Evolutionary conservation across 2,113 vertebrate species (phyloP).

Genomic region (Emydura subglobosa): DNA sequence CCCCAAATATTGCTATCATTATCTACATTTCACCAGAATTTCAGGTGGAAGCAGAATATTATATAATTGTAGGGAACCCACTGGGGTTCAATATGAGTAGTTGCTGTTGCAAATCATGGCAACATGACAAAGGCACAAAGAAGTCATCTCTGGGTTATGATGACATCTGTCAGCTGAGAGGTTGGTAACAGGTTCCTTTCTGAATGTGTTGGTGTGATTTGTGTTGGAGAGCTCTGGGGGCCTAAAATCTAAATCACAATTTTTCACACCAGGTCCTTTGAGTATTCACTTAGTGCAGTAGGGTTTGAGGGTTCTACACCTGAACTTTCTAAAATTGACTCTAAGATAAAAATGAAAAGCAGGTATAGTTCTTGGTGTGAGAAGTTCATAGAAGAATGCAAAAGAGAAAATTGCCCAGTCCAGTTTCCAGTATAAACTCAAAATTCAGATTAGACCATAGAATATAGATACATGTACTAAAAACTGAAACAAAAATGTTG

Average conservation of each 20-base stretch:
- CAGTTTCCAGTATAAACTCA: neutral
- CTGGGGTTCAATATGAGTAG: neutral
- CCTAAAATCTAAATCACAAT: neutral
- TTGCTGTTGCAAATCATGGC: neutral
- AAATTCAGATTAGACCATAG: neutral
- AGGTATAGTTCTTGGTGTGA: neutral
- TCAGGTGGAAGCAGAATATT: neutral
- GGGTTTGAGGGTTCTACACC: neutral
- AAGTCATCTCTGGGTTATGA: neutral
- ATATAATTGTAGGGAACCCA: no score
- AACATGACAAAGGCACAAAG: neutral
- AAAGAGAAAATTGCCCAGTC: neutral
- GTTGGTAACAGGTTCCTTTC: neutral
- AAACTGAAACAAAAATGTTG: neutral
- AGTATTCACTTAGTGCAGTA: neutral
- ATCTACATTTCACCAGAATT: neutral
- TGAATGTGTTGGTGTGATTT: neutral
- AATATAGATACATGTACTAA: neutral
- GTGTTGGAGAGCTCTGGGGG: neutral
- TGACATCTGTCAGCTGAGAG: neutral
- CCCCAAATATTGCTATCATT: neutral
- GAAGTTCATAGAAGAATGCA: neutral
- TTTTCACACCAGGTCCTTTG: neutral
- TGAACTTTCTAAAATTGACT: neutral
- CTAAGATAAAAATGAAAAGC: neutral